These are phyloP conservation scores for Lytechinus pictus DNA, from an alignment of 35 echinoderm and acorn worm species.

Conservation along the genomic window DNA sequence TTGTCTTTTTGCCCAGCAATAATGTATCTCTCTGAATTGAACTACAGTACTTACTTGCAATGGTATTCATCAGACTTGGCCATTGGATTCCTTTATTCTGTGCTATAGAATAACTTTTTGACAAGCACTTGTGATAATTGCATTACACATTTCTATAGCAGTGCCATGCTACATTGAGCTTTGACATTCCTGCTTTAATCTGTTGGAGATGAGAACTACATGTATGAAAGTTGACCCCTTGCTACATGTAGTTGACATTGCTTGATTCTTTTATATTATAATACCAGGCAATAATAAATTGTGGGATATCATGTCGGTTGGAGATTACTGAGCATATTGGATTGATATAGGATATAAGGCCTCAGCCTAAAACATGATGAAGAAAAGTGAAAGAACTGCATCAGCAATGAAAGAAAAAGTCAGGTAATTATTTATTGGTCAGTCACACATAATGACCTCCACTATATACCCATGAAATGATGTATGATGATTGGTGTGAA, in stretches of 20 bases:
- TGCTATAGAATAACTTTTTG: background rate
- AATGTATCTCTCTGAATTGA: background rate
- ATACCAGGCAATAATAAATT: background rate
- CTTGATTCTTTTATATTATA: background rate
- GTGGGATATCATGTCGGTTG: background rate
- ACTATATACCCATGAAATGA: no score
- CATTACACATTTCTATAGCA: no score
- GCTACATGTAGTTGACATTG: background rate
- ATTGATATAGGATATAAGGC: background rate
- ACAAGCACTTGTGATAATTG: background rate
- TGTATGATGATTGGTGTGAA: no score
- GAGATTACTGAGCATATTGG: background rate
- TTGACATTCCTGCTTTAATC: background rate
- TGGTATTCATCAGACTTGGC: no score
- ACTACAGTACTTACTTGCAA: no score
- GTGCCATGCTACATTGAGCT: background rate
- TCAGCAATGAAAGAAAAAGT: background rate
- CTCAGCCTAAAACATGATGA: background rate
- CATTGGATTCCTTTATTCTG: no score
- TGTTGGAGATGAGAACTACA: background rate
- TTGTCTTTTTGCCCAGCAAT: background rate
- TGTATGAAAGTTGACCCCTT: background rate
- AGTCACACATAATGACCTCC: no score
- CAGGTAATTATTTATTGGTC: background rate
- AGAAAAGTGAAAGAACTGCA: background rate